phyloP scores from a whole-genome alignment of 2,888 invertebrate species.

The Brassicogethes aeneus region DNA sequence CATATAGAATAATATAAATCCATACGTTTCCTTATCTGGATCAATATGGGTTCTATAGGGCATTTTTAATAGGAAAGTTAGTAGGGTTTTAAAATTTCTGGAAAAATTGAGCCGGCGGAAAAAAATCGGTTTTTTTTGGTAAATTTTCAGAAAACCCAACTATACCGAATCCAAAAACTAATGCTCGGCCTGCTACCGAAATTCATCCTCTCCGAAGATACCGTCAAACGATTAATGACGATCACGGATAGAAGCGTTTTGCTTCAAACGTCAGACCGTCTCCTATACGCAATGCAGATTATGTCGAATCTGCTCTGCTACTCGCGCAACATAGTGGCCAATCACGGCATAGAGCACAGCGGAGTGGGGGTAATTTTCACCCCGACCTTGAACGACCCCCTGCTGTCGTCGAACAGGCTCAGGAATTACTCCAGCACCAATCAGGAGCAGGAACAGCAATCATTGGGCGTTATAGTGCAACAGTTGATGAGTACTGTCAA shows the following conservation, averaged over 20 bases:
- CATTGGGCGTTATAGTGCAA: conserved; percentile 46
- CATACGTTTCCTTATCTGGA: too few relatives aligned
- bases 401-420: conserved; percentile 23
- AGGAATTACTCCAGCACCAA: conserved; percentile 20
- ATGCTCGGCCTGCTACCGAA: conserved; percentile 67
- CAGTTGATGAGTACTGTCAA: conserved; percentile 48
- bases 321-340: conserved; percentile 56
- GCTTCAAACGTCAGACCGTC: conserved; percentile 38
- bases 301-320: conserved; percentile 64
- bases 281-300: conserved; percentile 50
- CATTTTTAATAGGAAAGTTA: too few relatives aligned
- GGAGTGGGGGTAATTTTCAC: conserved; percentile 47
- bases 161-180: conserved; percentile 62
- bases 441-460: conserved; percentile 37
- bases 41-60: too few relatives aligned
- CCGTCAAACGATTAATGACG: conserved; percentile 36
- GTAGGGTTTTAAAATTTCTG: too few relatives aligned
- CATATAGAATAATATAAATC: too few relatives aligned
- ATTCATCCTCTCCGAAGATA: conserved; percentile 45
- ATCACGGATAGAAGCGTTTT: conserved; percentile 18
- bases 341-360: conserved; percentile 46
- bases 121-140: too few relatives aligned
- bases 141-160: too few relatives aligned
- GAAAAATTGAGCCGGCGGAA: too few relatives aligned
- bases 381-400: conserved; percentile 41